Conservation (phyloP, 2,888 invertebrate species). For the Cantharis rufa region DNA sequence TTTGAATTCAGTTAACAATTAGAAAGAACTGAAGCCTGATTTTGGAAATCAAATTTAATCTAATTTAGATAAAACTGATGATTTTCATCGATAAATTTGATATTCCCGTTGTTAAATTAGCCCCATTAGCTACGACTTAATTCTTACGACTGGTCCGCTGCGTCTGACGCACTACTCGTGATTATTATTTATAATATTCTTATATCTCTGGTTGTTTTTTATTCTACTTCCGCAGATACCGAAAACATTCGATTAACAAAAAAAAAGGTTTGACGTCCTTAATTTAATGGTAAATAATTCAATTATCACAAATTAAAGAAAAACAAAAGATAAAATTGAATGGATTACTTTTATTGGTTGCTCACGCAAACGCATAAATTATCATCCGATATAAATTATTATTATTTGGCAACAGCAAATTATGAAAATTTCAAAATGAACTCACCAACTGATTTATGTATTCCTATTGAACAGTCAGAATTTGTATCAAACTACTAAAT, state of each 20-base stretch:
- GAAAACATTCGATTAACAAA: background rate
- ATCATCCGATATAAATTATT: background rate
- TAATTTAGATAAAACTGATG: no score
- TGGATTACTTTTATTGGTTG: background rate
- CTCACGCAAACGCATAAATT: background rate
- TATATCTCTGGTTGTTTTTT: background rate
- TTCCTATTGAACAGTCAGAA: background rate
- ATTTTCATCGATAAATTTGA: no score
- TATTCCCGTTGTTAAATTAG: no score
- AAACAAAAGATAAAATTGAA: background rate
- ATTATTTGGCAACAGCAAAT: background rate
- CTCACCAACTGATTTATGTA: background rate
- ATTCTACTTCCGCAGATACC: background rate
- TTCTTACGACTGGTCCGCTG: no score
- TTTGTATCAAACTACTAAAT: background rate
- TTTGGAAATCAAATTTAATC: no score
- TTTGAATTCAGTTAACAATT: no score
- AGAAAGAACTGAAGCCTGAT: no score
- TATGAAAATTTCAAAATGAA: background rate
- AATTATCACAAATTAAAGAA: background rate
- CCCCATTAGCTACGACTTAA: no score
- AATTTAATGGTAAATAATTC: background rate
- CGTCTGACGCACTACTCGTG: no score
- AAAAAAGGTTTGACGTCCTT: background rate
- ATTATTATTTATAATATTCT: background rate